Base-by-base conservation (phyloP, 2,888 invertebrate species). In the Napeogenes sylphis region DNA sequence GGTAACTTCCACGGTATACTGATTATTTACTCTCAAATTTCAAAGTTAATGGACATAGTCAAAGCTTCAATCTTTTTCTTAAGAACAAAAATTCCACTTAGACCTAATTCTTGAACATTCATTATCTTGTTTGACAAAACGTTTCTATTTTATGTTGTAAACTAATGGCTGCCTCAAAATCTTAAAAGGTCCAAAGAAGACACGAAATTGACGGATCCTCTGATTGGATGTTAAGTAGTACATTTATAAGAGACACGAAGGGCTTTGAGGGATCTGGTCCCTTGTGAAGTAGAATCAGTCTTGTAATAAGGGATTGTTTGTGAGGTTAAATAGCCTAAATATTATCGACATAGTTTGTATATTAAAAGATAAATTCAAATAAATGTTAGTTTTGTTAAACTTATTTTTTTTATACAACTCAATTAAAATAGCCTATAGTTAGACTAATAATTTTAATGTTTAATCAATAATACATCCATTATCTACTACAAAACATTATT, bases 161-260 rank as follows among this genome's bases (percentile, higher is more conserved):
- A 54, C 45, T 64, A 62, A 64, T 66, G 66, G 63, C 55, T 42
- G 46, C 55, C 55, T 45, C 54, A 51, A 61, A 64, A 62, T 62
- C 58, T 58, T 71, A 62, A 73, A 71, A 75, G 71, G 66, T 68
- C 56, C 64, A 55, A 58, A 62, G 64, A 14, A 64, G 68, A 71
- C 64, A 65, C 60, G 66, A 65, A 68, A 69, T 70, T 71, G 68
- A 71, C 66, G 68, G 70, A 64, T 68, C 68, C 61, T 64, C 67
- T 70, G 69, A 73, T 73, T 71, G 71, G 70, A 70, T 70, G 71
- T 72, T 71, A 73, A 75, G 71, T 67, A 65, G 63, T 65, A 68
- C 66, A 70, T 71, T 69, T 71, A 72, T 74, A 70, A 73, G 55
- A 58, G 60, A 53, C 59, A 59, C 56, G 55, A 55, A 53, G 61